Evolutionary conservation across 2,113 vertebrate species (phyloP).

Genomic region (Pluvianellus socialis): DNA sequence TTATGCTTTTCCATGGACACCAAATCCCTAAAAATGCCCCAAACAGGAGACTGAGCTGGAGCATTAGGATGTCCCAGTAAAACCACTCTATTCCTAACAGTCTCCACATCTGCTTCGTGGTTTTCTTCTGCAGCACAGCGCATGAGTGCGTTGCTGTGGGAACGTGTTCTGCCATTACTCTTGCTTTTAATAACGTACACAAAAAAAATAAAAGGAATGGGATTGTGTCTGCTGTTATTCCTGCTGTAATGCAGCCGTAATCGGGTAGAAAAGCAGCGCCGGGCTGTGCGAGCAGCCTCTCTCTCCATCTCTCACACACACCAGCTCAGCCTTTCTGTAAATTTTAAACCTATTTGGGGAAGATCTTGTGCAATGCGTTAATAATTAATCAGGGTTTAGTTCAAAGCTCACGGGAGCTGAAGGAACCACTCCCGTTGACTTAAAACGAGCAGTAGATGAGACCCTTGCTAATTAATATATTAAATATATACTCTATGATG

Average conservation of each 20-base stretch:
- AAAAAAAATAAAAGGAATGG: background rate
- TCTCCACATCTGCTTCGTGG: accelerated
- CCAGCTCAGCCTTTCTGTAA: background rate
- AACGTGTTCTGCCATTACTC: background rate
- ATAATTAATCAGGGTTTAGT: background rate
- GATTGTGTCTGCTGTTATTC: accelerated
- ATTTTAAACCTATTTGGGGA: background rate
- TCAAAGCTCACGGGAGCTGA: background rate
- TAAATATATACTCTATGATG: background rate
- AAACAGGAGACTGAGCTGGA: background rate
- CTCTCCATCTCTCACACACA: background rate
- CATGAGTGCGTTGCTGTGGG: accelerated
- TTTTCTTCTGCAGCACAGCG: accelerated
- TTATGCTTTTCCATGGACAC: accelerated
- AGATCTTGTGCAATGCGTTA: background rate
- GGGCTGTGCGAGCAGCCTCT: background rate
- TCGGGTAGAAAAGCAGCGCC: background rate
- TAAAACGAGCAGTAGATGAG: background rate
- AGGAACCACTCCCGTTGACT: background rate
- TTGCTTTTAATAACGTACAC: background rate
- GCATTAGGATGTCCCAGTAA: background rate
- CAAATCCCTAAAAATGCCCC: background rate
- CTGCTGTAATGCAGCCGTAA: background rate
- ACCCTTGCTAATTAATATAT: background rate
- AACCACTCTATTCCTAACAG: background rate